Evolutionary conservation across 1,140 invertebrate genomes (phyloP).

Genomic region (Cydia strobilella): DNA sequence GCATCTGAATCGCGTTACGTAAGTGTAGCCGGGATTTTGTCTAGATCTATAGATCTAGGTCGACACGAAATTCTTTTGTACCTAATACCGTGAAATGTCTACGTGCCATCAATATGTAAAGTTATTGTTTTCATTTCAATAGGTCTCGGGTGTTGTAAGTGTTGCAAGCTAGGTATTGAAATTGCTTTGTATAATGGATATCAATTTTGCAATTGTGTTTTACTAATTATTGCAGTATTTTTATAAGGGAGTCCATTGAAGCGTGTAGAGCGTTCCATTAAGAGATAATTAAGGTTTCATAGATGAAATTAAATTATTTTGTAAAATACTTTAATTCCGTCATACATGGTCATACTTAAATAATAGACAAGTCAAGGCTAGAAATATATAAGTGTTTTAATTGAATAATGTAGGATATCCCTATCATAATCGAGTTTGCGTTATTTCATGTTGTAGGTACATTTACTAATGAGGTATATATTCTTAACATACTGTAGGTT

Average conservation of each 20-base stretch:
- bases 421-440: too few species aligned
- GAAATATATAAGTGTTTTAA: too few species aligned
- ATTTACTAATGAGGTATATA: too few species aligned
- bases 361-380: too few species aligned
- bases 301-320: constrained; percentile 10
- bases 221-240: constrained; percentile 20
- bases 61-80: constrained; percentile 22
- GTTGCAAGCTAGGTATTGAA: background rate
- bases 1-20: constrained; percentile 14
- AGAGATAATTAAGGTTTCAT: background rate
- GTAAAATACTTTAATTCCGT: too few species aligned
- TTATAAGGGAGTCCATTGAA: background rate
- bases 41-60: constrained; percentile 28
- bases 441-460: too few species aligned
- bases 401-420: too few species aligned
- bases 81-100: constrained; percentile 14
- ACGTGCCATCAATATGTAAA: constrained; percentile 17
- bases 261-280: background rate
- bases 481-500: too few species aligned
- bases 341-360: too few species aligned
- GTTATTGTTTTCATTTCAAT: constrained; percentile 27
- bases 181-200: background rate
- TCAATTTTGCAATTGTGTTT: constrained; percentile 11
- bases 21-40: constrained; percentile 6
- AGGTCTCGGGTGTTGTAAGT: background rate